Conservation (phyloP, 2,888 invertebrate genomes). For the Diachrysia chrysitis region DNA sequence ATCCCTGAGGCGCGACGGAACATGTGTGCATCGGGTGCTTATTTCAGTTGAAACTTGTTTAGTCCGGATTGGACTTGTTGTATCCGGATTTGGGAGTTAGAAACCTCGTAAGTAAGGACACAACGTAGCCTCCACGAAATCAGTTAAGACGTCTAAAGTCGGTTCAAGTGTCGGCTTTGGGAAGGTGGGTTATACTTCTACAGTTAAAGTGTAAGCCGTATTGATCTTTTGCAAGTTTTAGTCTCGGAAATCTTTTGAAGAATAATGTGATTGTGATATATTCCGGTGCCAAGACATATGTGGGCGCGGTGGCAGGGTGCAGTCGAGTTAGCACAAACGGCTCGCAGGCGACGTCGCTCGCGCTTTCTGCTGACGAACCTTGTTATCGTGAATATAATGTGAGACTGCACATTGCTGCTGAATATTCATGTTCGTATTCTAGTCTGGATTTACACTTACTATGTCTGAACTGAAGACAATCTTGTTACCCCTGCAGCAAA, state of each 20-base stretch:
- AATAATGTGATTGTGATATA: constrained; percentile 60
- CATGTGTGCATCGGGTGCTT: constrained; percentile 81
- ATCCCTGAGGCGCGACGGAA: constrained; percentile 78
- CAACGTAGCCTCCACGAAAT: constrained; percentile 63
- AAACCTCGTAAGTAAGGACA: constrained; percentile 72
- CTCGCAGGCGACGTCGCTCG: constrained; percentile 60
- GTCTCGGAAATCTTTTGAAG: constrained; percentile 40
- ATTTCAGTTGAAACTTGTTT: constrained; percentile 84
- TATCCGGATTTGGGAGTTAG: constrained; percentile 78
- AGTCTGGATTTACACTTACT: constrained; percentile 55
- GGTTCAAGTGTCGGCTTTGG: constrained; percentile 34
- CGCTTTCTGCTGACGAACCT: constrained; percentile 85
- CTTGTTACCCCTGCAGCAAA: constrained; percentile 28
- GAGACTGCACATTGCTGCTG: constrained; percentile 76
- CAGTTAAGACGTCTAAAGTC: constrained; percentile 63
- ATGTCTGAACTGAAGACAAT: constrained; percentile 43
- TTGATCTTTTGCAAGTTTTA: constrained; percentile 45
- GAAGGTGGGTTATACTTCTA: constrained; percentile 47
- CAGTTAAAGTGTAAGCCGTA: constrained; percentile 46
- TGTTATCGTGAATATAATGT: constrained; percentile 83
- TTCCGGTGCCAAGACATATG: constrained; percentile 73
- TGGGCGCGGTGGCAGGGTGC: constrained; percentile 57
- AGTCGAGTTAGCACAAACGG: constrained; percentile 76
- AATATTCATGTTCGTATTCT: constrained; percentile 85
- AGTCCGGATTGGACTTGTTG: constrained; percentile 79